Evolutionary conservation across 2,113 vertebrate genomes (phyloP).

Genomic region (Ascaphus truei): DNA sequence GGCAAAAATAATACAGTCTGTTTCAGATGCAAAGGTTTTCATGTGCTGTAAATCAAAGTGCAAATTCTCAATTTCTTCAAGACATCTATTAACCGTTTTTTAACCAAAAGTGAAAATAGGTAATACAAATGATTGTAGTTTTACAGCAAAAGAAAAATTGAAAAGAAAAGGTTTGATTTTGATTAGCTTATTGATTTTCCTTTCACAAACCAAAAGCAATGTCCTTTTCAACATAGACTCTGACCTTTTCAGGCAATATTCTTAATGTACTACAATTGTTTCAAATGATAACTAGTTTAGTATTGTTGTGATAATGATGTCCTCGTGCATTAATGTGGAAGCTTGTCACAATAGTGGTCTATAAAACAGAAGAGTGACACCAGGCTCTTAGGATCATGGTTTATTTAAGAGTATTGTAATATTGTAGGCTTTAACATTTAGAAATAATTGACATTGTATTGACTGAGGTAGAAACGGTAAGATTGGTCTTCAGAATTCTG

Average conservation of each 20-base stretch:
- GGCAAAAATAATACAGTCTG: background rate
- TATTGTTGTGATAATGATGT: constrained; percentile 23
- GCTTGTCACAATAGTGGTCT: no score
- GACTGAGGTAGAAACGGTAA: background rate
- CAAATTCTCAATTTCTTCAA: background rate
- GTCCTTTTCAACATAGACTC: constrained; percentile 9
- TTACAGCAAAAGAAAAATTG: background rate
- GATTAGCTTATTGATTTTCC: constrained; percentile 32
- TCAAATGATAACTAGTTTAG: constrained; percentile 21
- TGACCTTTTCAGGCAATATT: constrained; percentile 24
- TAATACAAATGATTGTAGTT: background rate
- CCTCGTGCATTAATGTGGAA: constrained; percentile 14
- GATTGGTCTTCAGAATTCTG: background rate
- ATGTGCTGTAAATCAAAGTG: constrained; percentile 14
- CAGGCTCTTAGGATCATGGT: background rate
- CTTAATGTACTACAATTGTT: constrained; percentile 14
- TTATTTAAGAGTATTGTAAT: constrained; percentile 21
- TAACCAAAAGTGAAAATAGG: background rate
- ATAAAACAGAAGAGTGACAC: background rate
- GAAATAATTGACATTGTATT: background rate
- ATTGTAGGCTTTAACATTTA: constrained; percentile 1
- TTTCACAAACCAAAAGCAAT: constrained; percentile 22
- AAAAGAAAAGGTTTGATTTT: constrained; percentile 24
- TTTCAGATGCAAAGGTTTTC: background rate
- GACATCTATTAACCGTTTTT: no score